A percentile compares a stretch with the other conserved stretches of the same genome.
Evolutionary conservation across 2,797 vertebrate species (phyloP).

Genomic region (Gymnocypris eckloni): DNA sequence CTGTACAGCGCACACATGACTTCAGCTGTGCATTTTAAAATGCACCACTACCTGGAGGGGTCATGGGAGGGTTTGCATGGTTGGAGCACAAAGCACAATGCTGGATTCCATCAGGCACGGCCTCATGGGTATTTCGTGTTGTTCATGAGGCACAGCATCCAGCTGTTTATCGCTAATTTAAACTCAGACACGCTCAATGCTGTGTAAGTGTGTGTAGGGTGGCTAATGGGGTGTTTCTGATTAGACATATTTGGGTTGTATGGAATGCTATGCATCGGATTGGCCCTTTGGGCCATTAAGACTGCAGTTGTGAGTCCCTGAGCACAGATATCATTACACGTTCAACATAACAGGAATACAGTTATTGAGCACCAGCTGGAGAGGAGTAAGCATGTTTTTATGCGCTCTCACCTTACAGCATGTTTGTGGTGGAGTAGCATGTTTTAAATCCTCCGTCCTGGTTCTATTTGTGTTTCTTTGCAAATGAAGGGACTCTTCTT

Average conservation of each 20-base stretch:
- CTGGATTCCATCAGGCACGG: slow-evolving; percentile 30
- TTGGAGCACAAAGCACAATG: slow-evolving; percentile 36
- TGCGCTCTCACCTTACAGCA: background rate
- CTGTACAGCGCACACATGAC: slow-evolving; percentile 19
- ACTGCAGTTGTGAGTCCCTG: slow-evolving; percentile 24
- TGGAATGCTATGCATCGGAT: slow-evolving; percentile 26
- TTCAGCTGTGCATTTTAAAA: slow-evolving; percentile 23
- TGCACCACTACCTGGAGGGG: slow-evolving; percentile 32
- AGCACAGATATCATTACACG: slow-evolving; percentile 43
- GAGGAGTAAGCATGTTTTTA: slow-evolving; percentile 9
- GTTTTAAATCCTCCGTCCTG: background rate
- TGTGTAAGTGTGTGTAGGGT: slow-evolving; percentile 38
- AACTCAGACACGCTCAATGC: slow-evolving; percentile 30
- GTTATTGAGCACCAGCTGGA: slow-evolving; percentile 33
- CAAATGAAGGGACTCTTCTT: background rate
- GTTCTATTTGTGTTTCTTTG: slow-evolving; percentile 23
- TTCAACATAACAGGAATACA: slow-evolving; percentile 28
- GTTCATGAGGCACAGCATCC: slow-evolving; percentile 31
- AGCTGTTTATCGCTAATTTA: slow-evolving; percentile 49
- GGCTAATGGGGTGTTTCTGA: slow-evolving; percentile 45
- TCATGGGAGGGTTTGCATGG: slow-evolving; percentile 45
- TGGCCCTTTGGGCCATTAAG: slow-evolving; percentile 38
- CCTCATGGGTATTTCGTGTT: slow-evolving; percentile 35
- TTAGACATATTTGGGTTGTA: slow-evolving; percentile 39
- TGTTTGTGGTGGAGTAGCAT: background rate